Percentiles rank a stretch among this genome's conserved stretches.
phyloP scores from a whole-genome alignment of 1,140 invertebrate species.

The Zelostemma sp. region DNA sequence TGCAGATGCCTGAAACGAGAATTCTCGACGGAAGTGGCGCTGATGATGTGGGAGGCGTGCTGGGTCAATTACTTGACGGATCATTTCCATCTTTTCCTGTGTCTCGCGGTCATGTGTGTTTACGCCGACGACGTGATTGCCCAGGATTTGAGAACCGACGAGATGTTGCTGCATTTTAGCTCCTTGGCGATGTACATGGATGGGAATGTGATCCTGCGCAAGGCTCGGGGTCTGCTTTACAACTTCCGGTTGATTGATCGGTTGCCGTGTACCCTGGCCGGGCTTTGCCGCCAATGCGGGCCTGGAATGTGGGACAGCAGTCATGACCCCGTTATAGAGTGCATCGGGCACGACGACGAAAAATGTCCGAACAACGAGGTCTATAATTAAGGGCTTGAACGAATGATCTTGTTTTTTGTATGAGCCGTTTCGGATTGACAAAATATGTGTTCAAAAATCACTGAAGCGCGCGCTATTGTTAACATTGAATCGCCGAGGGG shows the following conservation, averaged over 20 bases:
- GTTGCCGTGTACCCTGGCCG: slow-evolving; percentile 90
- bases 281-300: slow-evolving; percentile 88
- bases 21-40: slow-evolving; percentile 87
- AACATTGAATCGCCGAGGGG: neutral
- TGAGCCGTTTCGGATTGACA: neutral
- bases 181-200: slow-evolving; percentile 97
- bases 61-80: slow-evolving; percentile 95
- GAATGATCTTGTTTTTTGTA: neutral
- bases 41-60: slow-evolving; percentile 94
- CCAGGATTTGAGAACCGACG: slow-evolving; percentile 89
- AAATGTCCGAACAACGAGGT: slow-evolving; percentile 65
- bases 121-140: slow-evolving; percentile 94
- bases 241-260: slow-evolving; percentile 87
- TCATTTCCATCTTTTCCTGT: slow-evolving; percentile 93
- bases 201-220: slow-evolving; percentile 88
- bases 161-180: slow-evolving; percentile 95
- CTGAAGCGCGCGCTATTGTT: neutral
- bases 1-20: slow-evolving; percentile 86
- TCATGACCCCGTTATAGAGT: slow-evolving; percentile 83
- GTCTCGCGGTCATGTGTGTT: slow-evolving; percentile 89
- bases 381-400: slow-evolving; percentile 52
- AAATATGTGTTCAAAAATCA: neutral
- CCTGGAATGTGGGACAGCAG: slow-evolving; percentile 95
- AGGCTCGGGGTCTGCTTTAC: slow-evolving; percentile 91
- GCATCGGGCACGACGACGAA: slow-evolving; percentile 68